Evolutionary conservation across 1,140 invertebrate genomes (phyloP).

Genomic region (Daktulosphaira vitifoliae): DNA sequence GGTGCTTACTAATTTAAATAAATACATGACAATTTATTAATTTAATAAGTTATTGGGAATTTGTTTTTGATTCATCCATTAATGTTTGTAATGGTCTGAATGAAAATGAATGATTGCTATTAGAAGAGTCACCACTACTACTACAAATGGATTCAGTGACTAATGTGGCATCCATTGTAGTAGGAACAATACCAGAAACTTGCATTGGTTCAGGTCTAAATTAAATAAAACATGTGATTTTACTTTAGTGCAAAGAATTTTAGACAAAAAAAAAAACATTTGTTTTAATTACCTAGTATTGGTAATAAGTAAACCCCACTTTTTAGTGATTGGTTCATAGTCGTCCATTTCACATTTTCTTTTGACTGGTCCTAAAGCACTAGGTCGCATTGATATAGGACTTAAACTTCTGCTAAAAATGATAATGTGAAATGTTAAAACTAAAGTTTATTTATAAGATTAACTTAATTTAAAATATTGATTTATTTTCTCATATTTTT

Average conservation of each 20-base stretch:
- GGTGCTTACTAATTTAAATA: too few species aligned
- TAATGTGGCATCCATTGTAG: slow-evolving; percentile 18
- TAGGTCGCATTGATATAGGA: slow-evolving; percentile 70
- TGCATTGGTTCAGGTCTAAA: slow-evolving; percentile 29
- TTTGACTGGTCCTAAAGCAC: slow-evolving; percentile 62
- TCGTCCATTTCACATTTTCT: slow-evolving; percentile 70
- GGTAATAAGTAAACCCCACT: slow-evolving; percentile 45
- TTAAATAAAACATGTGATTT: not conserved
- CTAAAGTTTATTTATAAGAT: not conserved
- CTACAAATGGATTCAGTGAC: slow-evolving; percentile 23
- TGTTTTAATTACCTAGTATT: slow-evolving; percentile 36
- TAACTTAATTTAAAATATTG: not conserved
- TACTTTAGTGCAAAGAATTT: too few species aligned
- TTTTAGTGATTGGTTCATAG: slow-evolving; percentile 50
- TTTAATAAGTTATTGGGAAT: slow-evolving; percentile 19
- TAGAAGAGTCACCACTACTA: slow-evolving; percentile 26
- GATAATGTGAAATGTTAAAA: not conserved
- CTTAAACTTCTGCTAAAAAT: slow-evolving; percentile 57
- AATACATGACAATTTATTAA: too few species aligned
- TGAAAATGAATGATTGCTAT: slow-evolving; percentile 26
- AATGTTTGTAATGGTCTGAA: slow-evolving; percentile 16
- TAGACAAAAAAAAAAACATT: not conserved
- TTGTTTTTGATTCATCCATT: slow-evolving; percentile 26
- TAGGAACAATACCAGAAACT: slow-evolving; percentile 30
- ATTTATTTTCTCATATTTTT: not conserved